These are phyloP conservation scores for Malaclemys terrapin DNA, from an alignment of 2,113 vertebrate species.

Conservation along the genomic window DNA sequence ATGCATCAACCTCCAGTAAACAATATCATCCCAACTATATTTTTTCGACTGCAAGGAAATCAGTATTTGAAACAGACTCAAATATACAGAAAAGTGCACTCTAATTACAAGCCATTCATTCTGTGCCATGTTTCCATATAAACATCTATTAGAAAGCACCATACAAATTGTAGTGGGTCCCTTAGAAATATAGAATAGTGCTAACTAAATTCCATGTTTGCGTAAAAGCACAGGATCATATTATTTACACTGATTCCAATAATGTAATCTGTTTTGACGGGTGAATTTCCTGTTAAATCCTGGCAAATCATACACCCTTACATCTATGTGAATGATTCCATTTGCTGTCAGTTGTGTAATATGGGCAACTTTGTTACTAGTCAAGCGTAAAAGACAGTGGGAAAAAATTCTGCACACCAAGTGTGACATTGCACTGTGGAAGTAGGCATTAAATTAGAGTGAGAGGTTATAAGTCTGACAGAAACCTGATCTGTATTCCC, in stretches of 20 bases:
- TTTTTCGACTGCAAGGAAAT: background rate
- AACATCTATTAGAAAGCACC: background rate
- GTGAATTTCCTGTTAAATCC: slow-evolving; percentile 77
- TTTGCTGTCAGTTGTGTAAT: slow-evolving; percentile 71
- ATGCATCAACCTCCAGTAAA: background rate
- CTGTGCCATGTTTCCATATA: background rate
- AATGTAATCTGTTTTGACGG: slow-evolving; percentile 40
- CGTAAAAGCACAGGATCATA: background rate
- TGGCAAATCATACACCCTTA: slow-evolving; percentile 67
- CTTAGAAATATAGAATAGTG: accelerated
- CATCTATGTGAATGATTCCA: slow-evolving; percentile 77
- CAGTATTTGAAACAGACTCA: background rate
- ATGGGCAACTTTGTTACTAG: slow-evolving; percentile 73
- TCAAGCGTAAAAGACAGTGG: slow-evolving; percentile 76
- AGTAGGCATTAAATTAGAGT: slow-evolving; percentile 77
- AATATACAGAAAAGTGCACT: background rate
- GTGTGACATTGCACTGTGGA: slow-evolving; percentile 70
- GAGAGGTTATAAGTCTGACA: slow-evolving; percentile 80
- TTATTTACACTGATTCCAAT: background rate
- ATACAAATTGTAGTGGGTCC: accelerated
- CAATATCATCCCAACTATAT: background rate
- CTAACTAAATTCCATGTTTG: background rate
- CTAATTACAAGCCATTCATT: background rate
- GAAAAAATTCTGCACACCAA: slow-evolving; percentile 36
- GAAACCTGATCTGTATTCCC: slow-evolving; percentile 80